Percentiles rank a stretch among this genome's conserved stretches.
phyloP scores from a whole-genome alignment of 2,113 vertebrate species.

The Pogonocichla stellata region DNA sequence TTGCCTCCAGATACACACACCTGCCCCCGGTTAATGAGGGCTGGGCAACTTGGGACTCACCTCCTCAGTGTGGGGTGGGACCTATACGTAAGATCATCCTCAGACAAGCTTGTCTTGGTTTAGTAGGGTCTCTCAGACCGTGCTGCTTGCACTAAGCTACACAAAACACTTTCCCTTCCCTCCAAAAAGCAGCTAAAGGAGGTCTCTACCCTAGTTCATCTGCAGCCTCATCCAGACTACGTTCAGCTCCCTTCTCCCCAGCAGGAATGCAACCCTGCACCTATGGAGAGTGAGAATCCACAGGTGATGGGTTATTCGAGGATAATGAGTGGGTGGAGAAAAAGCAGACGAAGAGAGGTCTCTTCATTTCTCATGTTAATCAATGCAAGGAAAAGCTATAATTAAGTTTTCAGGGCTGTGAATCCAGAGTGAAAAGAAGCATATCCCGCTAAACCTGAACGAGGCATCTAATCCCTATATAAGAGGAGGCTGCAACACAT shows the following conservation, averaged over 20 bases:
- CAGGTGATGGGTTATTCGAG: background rate
- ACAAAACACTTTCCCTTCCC: background rate
- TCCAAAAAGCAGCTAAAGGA: background rate
- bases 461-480: background rate
- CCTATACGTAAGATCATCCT: accelerated
- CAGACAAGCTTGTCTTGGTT: background rate
- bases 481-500: background rate
- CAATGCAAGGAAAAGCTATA: conserved; percentile 42
- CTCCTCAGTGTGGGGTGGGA: accelerated
- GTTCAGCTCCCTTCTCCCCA: accelerated
- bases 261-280: background rate
- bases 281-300: background rate
- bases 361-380: conserved; percentile 44
- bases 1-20: background rate
- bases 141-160: accelerated
- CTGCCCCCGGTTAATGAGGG: background rate
- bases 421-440: conserved; percentile 22
- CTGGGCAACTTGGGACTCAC: background rate
- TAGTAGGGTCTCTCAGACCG: background rate
- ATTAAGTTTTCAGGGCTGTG: conserved; percentile 44
- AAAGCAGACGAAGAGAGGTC: background rate
- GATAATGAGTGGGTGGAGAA: conserved; percentile 1
- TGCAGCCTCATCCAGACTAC: background rate
- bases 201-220: background rate
- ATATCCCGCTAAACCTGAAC: conserved; percentile 16